Conservation (phyloP, 2,113 vertebrate genomes). For the Lamprotornis superbus region DNA sequence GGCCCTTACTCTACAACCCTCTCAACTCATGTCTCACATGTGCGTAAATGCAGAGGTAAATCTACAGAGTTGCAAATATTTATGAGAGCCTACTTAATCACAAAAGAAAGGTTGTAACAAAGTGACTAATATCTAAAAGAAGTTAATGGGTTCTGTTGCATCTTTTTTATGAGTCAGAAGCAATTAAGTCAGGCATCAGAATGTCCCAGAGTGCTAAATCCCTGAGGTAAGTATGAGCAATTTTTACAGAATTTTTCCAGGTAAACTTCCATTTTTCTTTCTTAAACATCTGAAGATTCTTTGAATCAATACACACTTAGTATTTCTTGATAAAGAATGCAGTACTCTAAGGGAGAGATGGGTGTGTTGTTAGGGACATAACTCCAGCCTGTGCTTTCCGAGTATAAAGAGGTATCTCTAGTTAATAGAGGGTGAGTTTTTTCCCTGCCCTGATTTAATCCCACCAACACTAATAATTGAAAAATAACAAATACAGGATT, state of each 20-base stretch:
- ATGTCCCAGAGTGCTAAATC: background rate
- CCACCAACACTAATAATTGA: background rate
- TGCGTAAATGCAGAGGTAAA: background rate
- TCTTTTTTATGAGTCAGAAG: background rate
- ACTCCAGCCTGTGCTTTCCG: background rate
- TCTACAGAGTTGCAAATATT: background rate
- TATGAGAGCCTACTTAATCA: background rate
- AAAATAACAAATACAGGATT: background rate
- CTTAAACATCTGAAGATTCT: background rate
- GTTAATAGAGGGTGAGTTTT: background rate
- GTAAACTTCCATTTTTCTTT: background rate
- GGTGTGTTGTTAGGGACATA: background rate
- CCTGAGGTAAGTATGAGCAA: background rate
- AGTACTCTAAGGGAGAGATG: background rate
- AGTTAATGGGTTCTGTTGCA: background rate
- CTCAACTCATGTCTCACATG: background rate
- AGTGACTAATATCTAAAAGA: background rate
- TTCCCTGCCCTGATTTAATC: background rate
- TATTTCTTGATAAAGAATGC: background rate
- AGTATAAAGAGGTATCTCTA: background rate
- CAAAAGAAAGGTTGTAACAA: background rate
- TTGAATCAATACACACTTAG: background rate
- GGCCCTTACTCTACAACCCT: background rate
- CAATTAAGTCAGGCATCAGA: background rate
- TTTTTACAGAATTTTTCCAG: background rate